These are phyloP conservation scores for Larimichthys crocea DNA, from an alignment of 2,113 vertebrate genomes.

Conservation along the genomic window DNA sequence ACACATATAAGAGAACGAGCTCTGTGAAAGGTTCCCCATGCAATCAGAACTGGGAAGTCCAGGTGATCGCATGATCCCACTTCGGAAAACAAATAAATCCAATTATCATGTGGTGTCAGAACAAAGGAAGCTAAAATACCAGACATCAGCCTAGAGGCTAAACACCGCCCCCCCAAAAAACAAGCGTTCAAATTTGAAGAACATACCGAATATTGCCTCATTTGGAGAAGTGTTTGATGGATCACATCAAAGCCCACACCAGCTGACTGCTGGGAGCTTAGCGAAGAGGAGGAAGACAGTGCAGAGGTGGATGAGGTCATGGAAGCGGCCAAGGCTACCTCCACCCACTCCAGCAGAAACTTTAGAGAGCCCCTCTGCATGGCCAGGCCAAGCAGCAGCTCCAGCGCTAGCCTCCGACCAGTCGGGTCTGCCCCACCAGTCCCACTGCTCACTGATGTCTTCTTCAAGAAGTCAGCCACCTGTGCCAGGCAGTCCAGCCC, in stretches of 20 bases:
- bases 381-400: slow-evolving; percentile 85
- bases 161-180: neutral
- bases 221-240: slow-evolving; percentile 84
- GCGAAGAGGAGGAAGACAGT: slow-evolving; percentile 70
- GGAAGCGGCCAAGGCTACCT: slow-evolving; percentile 84
- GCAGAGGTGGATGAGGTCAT: slow-evolving; percentile 59
- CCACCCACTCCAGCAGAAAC: slow-evolving; percentile 88
- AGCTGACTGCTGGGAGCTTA: slow-evolving; percentile 61
- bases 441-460: slow-evolving; percentile 81
- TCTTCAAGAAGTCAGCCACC: slow-evolving; percentile 86
- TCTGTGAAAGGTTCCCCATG: neutral
- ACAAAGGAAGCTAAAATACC: neutral
- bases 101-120: neutral
- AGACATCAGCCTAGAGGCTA: no score
- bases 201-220: slow-evolving; percentile 85
- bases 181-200: neutral
- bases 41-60: neutral
- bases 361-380: slow-evolving; percentile 86
- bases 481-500: slow-evolving; percentile 86
- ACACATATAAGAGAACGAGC: neutral
- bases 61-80: neutral
- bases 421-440: slow-evolving; percentile 81
- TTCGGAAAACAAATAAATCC: neutral
- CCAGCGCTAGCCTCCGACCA: slow-evolving; percentile 82
- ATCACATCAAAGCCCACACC: slow-evolving; percentile 84